Evolutionary conservation across 2,888 invertebrate genomes (phyloP).

Genomic region (Vanessa cardui): DNA sequence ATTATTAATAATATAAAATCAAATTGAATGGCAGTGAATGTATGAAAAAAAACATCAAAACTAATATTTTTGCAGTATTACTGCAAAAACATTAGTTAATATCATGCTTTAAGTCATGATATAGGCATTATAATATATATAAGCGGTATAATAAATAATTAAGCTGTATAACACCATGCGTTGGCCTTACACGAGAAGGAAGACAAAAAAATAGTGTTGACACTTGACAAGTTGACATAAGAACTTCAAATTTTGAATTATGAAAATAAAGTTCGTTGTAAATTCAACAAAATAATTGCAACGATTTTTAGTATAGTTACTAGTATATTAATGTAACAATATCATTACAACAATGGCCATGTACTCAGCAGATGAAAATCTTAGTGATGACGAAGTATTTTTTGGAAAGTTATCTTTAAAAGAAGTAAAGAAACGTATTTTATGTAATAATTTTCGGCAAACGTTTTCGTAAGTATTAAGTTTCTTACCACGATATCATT

Average conservation of each 20-base stretch:
- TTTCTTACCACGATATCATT: not conserved
- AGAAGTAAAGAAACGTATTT: constrained; percentile 59
- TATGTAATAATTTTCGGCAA: constrained; percentile 46
- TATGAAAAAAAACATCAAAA: too few relatives aligned
- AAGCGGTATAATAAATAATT: too few relatives aligned
- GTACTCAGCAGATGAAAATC: constrained; percentile 5
- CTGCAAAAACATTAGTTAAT: too few relatives aligned
- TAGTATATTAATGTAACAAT: not conserved
- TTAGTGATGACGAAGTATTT: constrained; percentile 61
- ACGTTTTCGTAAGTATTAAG: constrained; percentile 52
- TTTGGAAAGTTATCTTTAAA: constrained; percentile 60
- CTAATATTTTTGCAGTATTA: too few relatives aligned
- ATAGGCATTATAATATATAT: too few relatives aligned
- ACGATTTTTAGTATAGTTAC: not conserved
- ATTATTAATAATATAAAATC: too few relatives aligned
- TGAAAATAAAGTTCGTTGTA: constrained; percentile 2
- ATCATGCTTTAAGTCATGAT: too few relatives aligned
- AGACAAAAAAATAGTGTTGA: not conserved
- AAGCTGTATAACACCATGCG: too few relatives aligned
- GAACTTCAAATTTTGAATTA: constrained; percentile 4
- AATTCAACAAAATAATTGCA: too few relatives aligned
- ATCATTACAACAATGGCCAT: constrained; percentile 13
- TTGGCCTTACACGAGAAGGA: too few relatives aligned
- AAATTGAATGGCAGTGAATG: too few relatives aligned
- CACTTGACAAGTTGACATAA: not conserved